phyloP scores from a whole-genome alignment of 2,113 vertebrate genomes.

The Rhinopomastus cyanomelas region DNA sequence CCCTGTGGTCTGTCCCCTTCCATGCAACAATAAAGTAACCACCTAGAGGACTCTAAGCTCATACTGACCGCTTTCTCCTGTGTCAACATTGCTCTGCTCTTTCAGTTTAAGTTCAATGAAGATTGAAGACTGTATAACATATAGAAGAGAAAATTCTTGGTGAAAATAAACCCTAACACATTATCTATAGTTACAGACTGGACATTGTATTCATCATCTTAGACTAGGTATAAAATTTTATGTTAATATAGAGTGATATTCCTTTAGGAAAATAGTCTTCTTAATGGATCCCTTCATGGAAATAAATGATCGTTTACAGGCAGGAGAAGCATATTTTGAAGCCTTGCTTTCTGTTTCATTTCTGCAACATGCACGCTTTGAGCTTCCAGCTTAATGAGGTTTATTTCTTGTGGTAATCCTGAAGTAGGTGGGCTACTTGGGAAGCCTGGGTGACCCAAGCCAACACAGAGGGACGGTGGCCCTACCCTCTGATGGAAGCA shows the following conservation, averaged over 20 bases:
- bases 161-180: rapidly evolving
- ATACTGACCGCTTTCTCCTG: neutral
- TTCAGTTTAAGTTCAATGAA: neutral
- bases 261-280: neutral
- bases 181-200: neutral
- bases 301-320: neutral
- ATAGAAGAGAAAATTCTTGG: neutral
- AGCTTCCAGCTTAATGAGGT: neutral
- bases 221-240: neutral
- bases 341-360: neutral
- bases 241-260: neutral
- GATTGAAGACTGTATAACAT: neutral
- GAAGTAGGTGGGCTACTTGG: neutral
- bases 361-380: neutral
- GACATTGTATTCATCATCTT: neutral
- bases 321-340: neutral
- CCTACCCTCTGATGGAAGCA: neutral
- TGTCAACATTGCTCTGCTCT: neutral
- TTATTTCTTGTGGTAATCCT: neutral
- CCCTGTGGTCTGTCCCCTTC: neutral
- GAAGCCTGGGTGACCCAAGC: neutral
- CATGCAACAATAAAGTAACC: neutral
- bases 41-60: neutral
- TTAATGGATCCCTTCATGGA: neutral
- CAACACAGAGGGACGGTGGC: neutral